Base-by-base conservation (phyloP, 1,140 invertebrate species). In the Microplitis demolitor region DNA sequence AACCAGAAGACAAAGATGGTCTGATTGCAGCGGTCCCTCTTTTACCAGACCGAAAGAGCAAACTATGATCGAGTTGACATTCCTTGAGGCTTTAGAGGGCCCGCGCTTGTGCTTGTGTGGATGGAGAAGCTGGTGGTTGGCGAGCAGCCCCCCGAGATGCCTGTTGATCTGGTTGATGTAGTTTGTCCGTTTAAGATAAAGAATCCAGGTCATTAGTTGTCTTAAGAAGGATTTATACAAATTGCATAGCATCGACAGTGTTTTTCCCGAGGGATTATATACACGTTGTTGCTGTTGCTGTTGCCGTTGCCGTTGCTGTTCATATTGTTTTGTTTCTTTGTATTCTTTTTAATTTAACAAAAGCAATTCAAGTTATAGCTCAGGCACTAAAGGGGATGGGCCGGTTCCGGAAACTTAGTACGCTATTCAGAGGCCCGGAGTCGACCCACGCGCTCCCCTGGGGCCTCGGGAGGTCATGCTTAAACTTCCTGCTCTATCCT, bases 41-140 rank as follows among this genome's bases (percentile, higher is more conserved):
- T 83, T 81, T 79, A 80, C 31, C 73, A 80, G 77, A 63, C 73
- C 81, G 74, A 78, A 81, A 80, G 79, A 81, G 76, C 80, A 80
- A 84, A 81, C 81, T 85, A 85, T 84, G 84, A 86, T 84, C 84
- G 81, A 78, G 69, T 72, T 80, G 80, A 77, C 81, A 85, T 84
- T 85, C 85, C 83, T 84, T 78, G 78, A 79, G 78, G 74, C 79
- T 81, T 83, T 80, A 78, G 80, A 73, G 81, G 80, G 78, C 76
- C 54, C 54, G 35, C 51, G 50, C 45, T 54, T 37, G n/a, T 45
- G 64, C 37, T 24, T 24, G 24, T 24, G 24, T 24, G 24, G 1
- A 24, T 24, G 24, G 24, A 24, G 24, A 24, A 24, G 24, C 24
- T 24, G 24, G 24, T 66, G 50, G 45, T 24, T 34, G 16, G 39